phyloP scores from a whole-genome alignment of 2,797 vertebrate species.

The Dipus sagitta region DNA sequence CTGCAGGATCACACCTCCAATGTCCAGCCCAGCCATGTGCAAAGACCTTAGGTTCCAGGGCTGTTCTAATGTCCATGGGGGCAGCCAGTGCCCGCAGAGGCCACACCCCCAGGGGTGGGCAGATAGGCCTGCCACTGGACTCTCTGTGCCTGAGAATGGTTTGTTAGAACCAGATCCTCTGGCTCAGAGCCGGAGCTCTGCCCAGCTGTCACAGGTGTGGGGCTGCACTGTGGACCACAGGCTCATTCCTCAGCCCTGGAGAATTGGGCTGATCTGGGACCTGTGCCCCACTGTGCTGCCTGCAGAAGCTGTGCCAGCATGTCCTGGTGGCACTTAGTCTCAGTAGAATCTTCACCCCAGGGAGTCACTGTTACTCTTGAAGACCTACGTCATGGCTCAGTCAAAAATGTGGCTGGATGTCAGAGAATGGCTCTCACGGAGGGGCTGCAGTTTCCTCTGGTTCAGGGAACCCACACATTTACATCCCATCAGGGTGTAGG shows the following conservation, averaged over 20 bases:
- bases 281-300: neutral
- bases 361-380: neutral
- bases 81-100: neutral
- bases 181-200: neutral
- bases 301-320: neutral
- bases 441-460: neutral
- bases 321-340: neutral
- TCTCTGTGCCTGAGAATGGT: neutral
- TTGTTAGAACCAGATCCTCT: neutral
- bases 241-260: neutral
- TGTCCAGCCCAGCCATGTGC: neutral
- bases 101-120: neutral
- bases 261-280: neutral
- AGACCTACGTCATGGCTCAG: neutral
- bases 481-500: neutral
- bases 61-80: neutral
- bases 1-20: neutral
- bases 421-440: neutral
- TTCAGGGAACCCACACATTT: neutral
- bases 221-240: neutral
- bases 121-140: too few relatives aligned
- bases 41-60: neutral
- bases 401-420: neutral
- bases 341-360: too few relatives aligned
- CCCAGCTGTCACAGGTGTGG: neutral